phyloP scores from a whole-genome alignment of 30 jellyfish, hydroid and myxozoan species.

The Nemopilema nomurai region DNA sequence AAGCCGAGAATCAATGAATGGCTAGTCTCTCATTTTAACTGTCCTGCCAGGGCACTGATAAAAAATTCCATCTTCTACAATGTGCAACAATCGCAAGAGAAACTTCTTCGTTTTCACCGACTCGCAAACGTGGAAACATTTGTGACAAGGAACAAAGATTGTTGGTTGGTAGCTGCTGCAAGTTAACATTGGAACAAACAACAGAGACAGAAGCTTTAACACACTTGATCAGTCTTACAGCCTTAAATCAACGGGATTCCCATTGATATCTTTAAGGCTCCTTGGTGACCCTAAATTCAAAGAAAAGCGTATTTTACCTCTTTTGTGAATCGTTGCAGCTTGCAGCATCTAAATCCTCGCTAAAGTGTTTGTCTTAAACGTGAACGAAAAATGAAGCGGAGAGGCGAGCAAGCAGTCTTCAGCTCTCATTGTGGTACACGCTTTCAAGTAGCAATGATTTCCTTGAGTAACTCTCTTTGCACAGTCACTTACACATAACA shows the following conservation, averaged over 20 bases:
- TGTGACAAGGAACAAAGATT: not conserved
- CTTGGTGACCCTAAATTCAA: not conserved
- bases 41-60: not conserved
- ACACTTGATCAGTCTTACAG: not conserved
- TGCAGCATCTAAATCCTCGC: not conserved
- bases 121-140: too few relatives aligned
- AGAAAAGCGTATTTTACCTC: not conserved
- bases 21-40: not conserved
- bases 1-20: not conserved
- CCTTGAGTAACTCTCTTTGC: constrained; percentile 45
- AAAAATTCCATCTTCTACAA: not conserved
- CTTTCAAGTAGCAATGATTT: constrained; percentile 28
- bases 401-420: not conserved
- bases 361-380: not conserved
- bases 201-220: too few relatives aligned
- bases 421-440: not conserved
- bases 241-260: not conserved
- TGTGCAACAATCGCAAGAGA: too few relatives aligned
- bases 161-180: not conserved
- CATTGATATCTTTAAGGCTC: not conserved
- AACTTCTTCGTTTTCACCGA: too few relatives aligned
- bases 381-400: not conserved
- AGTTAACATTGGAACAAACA: not conserved
- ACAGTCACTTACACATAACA: constrained; percentile 16
- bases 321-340: not conserved